Evolutionary conservation across 2,888 invertebrate genomes (phyloP), one percentile per base, ranked within the genome.

Genomic region (Tachina fera): DNA sequence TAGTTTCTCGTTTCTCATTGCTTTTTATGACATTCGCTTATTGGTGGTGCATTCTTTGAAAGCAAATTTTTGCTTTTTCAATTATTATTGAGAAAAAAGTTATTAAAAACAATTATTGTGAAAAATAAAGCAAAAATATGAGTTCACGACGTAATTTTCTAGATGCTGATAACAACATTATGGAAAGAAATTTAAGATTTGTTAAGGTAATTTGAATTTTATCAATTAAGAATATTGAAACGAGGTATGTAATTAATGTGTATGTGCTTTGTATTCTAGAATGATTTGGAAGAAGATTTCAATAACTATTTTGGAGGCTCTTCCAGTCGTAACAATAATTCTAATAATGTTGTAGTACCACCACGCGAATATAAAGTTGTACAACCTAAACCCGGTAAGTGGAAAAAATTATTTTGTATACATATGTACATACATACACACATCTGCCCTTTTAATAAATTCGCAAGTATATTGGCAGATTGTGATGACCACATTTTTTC

Each of bases 381-480:
- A 3, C 95, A 95, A 91, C 96, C 96, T 53, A 93, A 91, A 84
- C 95, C 96, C 91, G 96, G 96, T 96, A 93, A 93, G 89, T 88
- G 45, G 1, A 60, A 61, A 22, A 61, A 51, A 11, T 14, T 31
- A 31, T 31, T 14, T 14, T 9, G 13, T 56, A 11, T 22, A 56
- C 4, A 22, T 2, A 53, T 0, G 4, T 22, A 16, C 10, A 19
- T 14, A 0, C 9, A 60, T 9, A 60, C 8, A 14, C 39, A 49
- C n/a, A 49, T 49, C 6, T 49, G 13, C 8, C 6, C 8, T 14
- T n/a, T n/a, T n/a, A n/a, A n/a, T n/a, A n/a, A n/a, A n/a, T n/a
- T n/a, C n/a, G n/a, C n/a, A n/a, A n/a, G n/a, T n/a, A n/a, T n/a
- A n/a, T n/a, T n/a, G n/a, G n/a, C n/a, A n/a, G n/a, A n/a, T n/a